These are phyloP conservation scores for Stenichneumon culpator DNA, from an alignment of 2,888 invertebrate species.

Conservation along the genomic window DNA sequence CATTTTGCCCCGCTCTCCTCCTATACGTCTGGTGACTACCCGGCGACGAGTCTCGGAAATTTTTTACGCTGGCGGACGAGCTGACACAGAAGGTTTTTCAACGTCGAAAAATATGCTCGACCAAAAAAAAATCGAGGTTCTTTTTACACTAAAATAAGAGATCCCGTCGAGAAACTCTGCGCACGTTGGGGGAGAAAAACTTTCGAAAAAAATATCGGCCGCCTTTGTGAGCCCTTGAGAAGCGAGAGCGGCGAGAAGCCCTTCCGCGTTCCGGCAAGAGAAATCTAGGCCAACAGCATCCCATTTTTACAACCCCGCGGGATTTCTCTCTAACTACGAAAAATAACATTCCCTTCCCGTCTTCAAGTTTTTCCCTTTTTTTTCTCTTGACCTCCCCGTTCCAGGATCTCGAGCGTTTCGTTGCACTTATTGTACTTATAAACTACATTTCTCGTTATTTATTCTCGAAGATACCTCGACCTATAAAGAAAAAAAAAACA, in stretches of 20 bases:
- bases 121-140: slow-evolving; percentile 13
- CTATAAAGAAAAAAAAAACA: neutral
- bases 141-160: slow-evolving; percentile 39
- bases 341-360: slow-evolving; percentile 52
- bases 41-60: neutral
- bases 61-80: neutral
- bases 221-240: slow-evolving; percentile 51
- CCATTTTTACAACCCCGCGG: slow-evolving; percentile 68
- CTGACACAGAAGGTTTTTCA: neutral
- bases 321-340: slow-evolving; percentile 55
- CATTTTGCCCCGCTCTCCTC: neutral
- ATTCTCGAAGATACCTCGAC: neutral
- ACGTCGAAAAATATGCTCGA: neutral
- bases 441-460: neutral
- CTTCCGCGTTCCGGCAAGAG: slow-evolving; percentile 64
- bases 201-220: slow-evolving; percentile 63
- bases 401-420: slow-evolving; percentile 21
- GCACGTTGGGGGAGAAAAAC: slow-evolving; percentile 21
- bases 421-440: neutral
- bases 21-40: neutral
- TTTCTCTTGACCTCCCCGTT: slow-evolving; percentile 20
- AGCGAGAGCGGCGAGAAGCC: slow-evolving; percentile 32
- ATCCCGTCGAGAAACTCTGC: slow-evolving; percentile 16
- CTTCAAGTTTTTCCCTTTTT: slow-evolving; percentile 50
- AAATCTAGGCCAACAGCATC: slow-evolving; percentile 68